A percentile compares a stretch with the other conserved stretches of the same genome.
Conservation (phyloP, 2,888 invertebrate species). For the Ochropleura leucogaster region DNA sequence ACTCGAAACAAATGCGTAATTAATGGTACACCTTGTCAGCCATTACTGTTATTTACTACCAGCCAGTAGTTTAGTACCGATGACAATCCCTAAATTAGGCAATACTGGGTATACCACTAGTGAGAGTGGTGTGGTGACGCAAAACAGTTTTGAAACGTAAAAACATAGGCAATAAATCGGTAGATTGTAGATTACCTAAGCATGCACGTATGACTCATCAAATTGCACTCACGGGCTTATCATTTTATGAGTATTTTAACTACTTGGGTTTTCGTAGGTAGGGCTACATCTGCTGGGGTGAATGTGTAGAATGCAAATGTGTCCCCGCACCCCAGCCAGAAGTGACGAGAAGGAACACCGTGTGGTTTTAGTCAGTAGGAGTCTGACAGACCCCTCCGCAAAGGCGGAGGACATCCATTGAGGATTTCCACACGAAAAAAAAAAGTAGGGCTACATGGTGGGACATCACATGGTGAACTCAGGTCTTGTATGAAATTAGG, state of each 20-base stretch:
- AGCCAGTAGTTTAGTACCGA: neutral
- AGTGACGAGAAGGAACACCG: too few species aligned
- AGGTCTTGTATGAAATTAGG: constrained; percentile 3
- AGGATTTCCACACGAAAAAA: too few species aligned
- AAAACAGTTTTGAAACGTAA: constrained; percentile 48
- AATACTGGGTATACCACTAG: constrained; percentile 26
- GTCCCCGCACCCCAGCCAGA: too few species aligned
- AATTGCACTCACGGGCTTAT: constrained; percentile 34
- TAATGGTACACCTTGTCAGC: constrained; percentile 37
- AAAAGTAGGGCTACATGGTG: neutral
- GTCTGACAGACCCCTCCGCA: too few species aligned
- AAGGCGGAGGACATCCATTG: too few species aligned
- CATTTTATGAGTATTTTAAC: constrained; percentile 28
- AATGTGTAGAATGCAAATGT: too few species aligned
- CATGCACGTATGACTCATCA: constrained; percentile 33
- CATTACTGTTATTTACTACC: constrained; percentile 21
- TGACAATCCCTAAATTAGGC: constrained; percentile 40
- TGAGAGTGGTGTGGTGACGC: constrained; percentile 16
- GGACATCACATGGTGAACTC: neutral
- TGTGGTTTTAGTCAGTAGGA: too few species aligned
- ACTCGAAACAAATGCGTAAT: constrained; percentile 42
- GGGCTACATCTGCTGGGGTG: too few species aligned
- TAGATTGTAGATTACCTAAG: constrained; percentile 29
- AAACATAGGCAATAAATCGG: constrained; percentile 41
- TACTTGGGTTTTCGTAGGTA: constrained; percentile 12